Evolutionary conservation across 2,888 invertebrate species (phyloP).

Genomic region (Tiliacea aurago): DNA sequence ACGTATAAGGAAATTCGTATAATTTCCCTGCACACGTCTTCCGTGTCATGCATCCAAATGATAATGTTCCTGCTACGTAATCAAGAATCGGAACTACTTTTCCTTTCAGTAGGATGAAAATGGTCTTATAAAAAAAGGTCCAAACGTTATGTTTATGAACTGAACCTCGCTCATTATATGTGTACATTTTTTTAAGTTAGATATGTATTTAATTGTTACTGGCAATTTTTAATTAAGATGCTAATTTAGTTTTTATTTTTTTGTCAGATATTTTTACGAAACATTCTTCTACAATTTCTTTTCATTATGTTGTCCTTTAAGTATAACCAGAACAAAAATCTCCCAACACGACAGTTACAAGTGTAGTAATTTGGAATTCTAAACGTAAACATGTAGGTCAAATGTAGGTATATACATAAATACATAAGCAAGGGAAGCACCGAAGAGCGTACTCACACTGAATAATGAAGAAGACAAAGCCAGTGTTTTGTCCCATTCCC

Average conservation of each 20-base stretch:
- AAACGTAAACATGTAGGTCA: conserved; percentile 58
- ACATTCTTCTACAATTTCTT: neutral
- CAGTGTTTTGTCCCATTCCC: conserved; percentile 64
- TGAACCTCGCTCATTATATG: neutral
- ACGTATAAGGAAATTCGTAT: conserved; percentile 29
- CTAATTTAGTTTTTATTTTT: neutral
- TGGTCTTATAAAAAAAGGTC: neutral
- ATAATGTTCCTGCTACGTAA: conserved; percentile 55
- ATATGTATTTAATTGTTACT: neutral
- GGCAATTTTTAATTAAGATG: too few species aligned
- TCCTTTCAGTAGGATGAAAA: conserved; percentile 14
- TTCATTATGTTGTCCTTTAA: neutral
- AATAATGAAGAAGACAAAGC: conserved; percentile 78
- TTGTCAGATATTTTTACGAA: neutral
- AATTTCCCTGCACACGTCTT: conserved; percentile 38
- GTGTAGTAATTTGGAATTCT: conserved; percentile 33
- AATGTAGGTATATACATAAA: conserved; percentile 54
- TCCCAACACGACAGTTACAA: conserved; percentile 15
- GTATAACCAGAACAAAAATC: neutral
- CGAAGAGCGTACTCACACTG: conserved; percentile 75
- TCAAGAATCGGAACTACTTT: conserved; percentile 40
- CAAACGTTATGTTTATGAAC: neutral
- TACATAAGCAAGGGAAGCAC: conserved; percentile 69
- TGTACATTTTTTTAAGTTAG: neutral
- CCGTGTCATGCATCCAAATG: conserved; percentile 48